Percentiles rank a stretch among this genome's conserved stretches.
phyloP scores from a whole-genome alignment of 2,888 invertebrate genomes.

The Timema podura region DNA sequence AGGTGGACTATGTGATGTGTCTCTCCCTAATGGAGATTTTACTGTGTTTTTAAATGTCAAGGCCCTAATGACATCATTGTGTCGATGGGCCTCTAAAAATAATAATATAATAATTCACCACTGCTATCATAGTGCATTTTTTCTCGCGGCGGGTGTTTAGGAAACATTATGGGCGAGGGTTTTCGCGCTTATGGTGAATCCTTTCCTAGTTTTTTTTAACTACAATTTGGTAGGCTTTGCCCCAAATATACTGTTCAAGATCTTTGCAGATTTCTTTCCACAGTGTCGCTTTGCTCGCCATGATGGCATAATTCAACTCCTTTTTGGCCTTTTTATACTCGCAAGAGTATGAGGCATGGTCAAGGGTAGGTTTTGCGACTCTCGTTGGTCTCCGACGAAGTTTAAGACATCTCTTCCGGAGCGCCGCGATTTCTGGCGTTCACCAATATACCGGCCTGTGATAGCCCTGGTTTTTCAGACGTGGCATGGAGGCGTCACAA shows the following conservation, averaged over 20 bases:
- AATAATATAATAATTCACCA: no score
- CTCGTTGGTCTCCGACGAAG: no score
- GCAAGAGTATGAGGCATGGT: not conserved
- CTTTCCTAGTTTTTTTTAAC: not conserved
- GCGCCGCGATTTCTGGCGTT: no score
- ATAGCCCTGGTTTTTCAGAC: not conserved
- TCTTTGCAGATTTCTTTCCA: no score
- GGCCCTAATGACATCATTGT: no score
- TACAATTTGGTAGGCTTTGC: slow-evolving; percentile 3
- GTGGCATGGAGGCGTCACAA: not conserved
- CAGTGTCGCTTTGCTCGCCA: not conserved
- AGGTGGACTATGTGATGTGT: no score
- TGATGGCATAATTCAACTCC: not conserved
- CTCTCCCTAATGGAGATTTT: no score
- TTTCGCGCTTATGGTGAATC: not conserved
- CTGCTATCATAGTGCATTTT: no score
- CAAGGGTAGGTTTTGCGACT: not conserved
- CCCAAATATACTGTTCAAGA: no score
- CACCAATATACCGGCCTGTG: slow-evolving; percentile 4
- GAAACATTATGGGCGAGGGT: not conserved
- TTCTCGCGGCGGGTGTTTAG: not conserved
- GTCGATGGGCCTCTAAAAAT: no score
- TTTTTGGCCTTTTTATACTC: not conserved
- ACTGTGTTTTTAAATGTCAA: no score
- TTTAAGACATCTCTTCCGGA: no score